Base-by-base conservation (phyloP, 2,888 invertebrate genomes). In the Protophormia terraenovae region DNA sequence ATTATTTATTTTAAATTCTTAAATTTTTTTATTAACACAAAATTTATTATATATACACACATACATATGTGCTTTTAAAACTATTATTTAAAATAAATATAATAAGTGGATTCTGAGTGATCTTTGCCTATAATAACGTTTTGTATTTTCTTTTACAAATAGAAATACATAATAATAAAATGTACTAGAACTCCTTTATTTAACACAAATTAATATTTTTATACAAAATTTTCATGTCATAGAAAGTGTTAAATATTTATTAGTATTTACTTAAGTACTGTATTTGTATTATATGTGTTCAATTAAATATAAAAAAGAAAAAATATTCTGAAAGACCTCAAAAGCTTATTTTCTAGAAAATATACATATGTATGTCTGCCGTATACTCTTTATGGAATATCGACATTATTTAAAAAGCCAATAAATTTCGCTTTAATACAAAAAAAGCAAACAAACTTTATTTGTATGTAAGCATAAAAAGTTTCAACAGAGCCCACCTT, bases 341-440 rank as follows among this genome's bases (percentile, higher is more conserved):
- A 69, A 69, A 71, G 71, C 35, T 35, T 41, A 47, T 60, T 50
- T 47, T 47, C 35, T 29, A 50, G 64, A 79, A 50, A 47, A 60
- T 53, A 10, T 53, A 8, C 10, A 3, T 41, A 3, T 41, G 27
- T 60, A 8, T 67, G 50, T 75, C 27, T 50, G 47, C 14, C 5
- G 27, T 19, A 2, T 38, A 5, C 75, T 75, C 62, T 82, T 76
- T 69, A 19, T 53, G 62, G 53, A 24, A 2, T 58, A 32, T 50
- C 3, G 60, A 45, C 60, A 75, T 38, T 81, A 41, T 75, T 69
- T 60, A 24, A 50, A 29, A 27, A 73, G 60, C 32, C 58, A 75
- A 81, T 27, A 60, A 82, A 62, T 69, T 76, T 69, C 53, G 75
- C 81, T 76, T 75, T 41, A 62, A 19, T 50, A 60, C 19, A 32